phyloP scores from a whole-genome alignment of 2,888 invertebrate species.

The Penaeus monodon region DNA sequence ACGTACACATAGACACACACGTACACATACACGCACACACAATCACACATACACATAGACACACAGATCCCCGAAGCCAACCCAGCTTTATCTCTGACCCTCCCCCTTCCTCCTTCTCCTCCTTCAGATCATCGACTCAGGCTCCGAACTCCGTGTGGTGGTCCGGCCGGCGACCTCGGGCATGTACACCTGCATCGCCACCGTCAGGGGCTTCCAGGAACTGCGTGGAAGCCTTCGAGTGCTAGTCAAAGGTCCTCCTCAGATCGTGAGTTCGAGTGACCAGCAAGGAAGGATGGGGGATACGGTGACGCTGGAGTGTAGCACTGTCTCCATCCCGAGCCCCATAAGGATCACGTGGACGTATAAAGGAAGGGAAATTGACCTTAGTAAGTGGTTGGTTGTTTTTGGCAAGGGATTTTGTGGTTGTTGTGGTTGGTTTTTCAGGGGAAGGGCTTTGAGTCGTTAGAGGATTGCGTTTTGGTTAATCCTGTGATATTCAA shows the following conservation, averaged over 20 bases:
- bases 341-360: conserved; percentile 63
- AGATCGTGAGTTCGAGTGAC: conserved; percentile 55
- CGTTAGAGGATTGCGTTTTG: too few species aligned
- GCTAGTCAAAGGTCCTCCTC: conserved; percentile 59
- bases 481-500: too few species aligned
- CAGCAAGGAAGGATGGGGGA: conserved; percentile 59
- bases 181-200: conserved; percentile 55
- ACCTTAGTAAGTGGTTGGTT: conserved; percentile 48
- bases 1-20: too few species aligned
- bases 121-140: conserved; percentile 56
- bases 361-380: conserved; percentile 59
- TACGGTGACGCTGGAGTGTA: conserved; percentile 62
- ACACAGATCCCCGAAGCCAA: background rate
- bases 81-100: background rate
- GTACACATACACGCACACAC: too few species aligned
- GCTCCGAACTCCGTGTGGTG: conserved; percentile 38
- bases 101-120: background rate
- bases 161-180: conserved; percentile 53
- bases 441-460: background rate
- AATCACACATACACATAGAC: too few species aligned
- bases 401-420: background rate
- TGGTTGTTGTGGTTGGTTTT: background rate
- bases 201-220: conserved; percentile 59
- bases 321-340: conserved; percentile 60
- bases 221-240: conserved; percentile 47